Conservation (phyloP, 2,113 vertebrate genomes). For the Muntiacus muntjak region DNA sequence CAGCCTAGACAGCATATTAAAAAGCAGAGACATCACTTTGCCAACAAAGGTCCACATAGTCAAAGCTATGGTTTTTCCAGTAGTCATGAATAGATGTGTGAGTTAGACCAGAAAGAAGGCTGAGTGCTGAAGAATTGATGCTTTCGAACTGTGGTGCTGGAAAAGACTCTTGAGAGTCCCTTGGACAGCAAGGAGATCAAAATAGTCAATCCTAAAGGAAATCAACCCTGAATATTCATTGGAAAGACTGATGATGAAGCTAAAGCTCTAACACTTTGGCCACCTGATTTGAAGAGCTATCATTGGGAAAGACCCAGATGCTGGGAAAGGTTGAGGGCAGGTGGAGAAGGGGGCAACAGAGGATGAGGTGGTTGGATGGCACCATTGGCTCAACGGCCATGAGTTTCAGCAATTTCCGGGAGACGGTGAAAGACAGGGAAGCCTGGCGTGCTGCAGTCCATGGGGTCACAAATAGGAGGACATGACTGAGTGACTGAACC, state of each 20-base stretch:
- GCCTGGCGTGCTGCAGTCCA: background rate
- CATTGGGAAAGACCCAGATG: background rate
- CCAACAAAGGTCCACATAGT: background rate
- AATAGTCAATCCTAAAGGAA: background rate
- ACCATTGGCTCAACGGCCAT: fast-evolving
- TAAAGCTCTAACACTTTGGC: background rate
- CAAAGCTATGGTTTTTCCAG: background rate
- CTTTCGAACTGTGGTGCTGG: background rate
- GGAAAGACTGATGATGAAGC: background rate
- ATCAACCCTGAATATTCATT: background rate
- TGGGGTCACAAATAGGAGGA: background rate
- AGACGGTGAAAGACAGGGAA: background rate
- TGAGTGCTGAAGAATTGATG: background rate
- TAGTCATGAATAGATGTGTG: background rate
- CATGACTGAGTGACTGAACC: background rate
- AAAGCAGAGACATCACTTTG: background rate
- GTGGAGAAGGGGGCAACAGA: background rate
- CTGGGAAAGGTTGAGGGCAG: background rate
- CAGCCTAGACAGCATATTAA: background rate
- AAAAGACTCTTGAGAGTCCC: background rate
- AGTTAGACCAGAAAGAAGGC: background rate
- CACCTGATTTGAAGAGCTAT: background rate
- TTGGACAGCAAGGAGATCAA: background rate
- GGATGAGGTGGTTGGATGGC: background rate
- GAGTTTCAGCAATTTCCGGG: background rate